Evolutionary conservation across 2,888 invertebrate genomes (phyloP), one percentile per base, ranked within the genome.

Genomic region (Diploptera punctata): DNA sequence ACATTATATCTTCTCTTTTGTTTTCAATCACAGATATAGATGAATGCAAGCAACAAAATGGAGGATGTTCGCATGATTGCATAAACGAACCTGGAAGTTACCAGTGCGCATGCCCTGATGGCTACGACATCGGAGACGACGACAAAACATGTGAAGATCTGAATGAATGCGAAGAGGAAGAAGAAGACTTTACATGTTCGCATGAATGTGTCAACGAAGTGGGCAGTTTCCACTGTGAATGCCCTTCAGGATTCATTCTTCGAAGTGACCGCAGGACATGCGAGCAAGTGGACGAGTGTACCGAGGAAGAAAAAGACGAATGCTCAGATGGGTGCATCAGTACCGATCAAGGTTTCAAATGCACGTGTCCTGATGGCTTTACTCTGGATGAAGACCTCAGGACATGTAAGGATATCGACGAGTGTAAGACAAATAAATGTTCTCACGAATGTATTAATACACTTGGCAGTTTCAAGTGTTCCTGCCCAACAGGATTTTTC

Each of bases 401-500:
- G 73, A 74, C 78, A 68, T 77, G 81, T 79, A 77, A 77, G 75
- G 78, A 80, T 76, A 54, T 73, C 7, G 73, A 76, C 67, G 77
- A 76, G 54, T 76, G 77, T 26, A 68, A 44, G 9, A 73, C 65
- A 10, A 26, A 79, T 18, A 82, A 81, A 2, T 86, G 86, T 74
- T 81, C 82, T 0, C 81, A 83, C 72, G 77, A 81, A 38, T 86
- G 86, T 75, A 78, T 81, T 19, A 87, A 88, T 72, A 81, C 82
- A 2, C 83, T 84, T 16, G 88, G 87, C 1, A 81, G 85, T 29
- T 84, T 81, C 69, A 80, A 81, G 57, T 89, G 89, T 75, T 79
- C 80, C 3, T 89, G 88, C 77, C 85, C 85, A 0, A 75, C 70
- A 9, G 84, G 82, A 1, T 84, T 81, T 67, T 21, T 78, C 21